phyloP scores from a whole-genome alignment of 2,113 vertebrate species.

The Leuciscus idus region DNA sequence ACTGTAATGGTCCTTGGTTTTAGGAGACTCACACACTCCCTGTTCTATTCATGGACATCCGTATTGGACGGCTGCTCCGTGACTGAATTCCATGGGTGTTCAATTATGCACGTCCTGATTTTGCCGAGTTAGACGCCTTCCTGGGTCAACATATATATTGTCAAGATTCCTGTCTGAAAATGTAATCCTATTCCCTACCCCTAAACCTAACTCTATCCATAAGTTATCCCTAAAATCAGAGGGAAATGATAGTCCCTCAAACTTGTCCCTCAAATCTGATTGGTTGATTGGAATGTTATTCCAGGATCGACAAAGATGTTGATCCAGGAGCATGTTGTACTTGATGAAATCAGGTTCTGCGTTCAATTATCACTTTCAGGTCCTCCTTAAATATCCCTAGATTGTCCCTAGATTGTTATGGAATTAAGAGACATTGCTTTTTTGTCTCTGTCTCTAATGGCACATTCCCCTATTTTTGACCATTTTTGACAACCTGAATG shows the following conservation, averaged over 20 bases:
- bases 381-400: not conserved
- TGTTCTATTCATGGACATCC: slow-evolving; percentile 49
- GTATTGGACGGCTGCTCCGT: slow-evolving; percentile 45
- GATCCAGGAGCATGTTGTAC: no score
- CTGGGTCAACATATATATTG: no score
- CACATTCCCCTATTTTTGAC: not conserved
- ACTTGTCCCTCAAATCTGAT: no score
- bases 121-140: no score
- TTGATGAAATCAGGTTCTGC: no score
- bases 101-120: not conserved
- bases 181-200: no score
- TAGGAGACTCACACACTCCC: slow-evolving; percentile 26
- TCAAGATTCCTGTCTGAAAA: no score
- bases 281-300: no score
- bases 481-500: not conserved
- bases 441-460: not conserved
- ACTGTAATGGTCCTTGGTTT: slow-evolving; percentile 50
- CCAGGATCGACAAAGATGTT: no score
- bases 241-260: no score
- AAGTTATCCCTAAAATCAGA: no score
- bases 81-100: not conserved
- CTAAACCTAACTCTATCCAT: no score
- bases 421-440: not conserved
- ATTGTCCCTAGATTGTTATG: not conserved
- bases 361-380: not conserved